Percentiles rank a stretch among this genome's conserved stretches.
phyloP scores from a whole-genome alignment of 2,113 vertebrate genomes.

The Serilophus lunatus region DNA sequence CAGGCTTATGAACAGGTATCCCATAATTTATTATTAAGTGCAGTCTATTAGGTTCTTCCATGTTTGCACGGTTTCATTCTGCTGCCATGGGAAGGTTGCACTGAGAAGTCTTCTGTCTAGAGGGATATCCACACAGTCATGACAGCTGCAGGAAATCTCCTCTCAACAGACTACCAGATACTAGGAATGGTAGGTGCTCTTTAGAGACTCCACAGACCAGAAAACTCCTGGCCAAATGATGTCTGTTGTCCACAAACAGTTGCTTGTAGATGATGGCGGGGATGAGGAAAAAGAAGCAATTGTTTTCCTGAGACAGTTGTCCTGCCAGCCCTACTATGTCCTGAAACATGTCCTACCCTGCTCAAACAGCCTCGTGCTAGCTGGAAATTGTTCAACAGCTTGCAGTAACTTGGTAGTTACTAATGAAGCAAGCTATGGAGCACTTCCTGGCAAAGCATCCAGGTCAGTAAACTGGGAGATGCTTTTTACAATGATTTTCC shows the following conservation, averaged over 20 bases:
- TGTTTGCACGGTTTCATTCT: neutral
- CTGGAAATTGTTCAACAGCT: neutral
- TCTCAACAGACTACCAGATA: neutral
- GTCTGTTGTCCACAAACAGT: neutral
- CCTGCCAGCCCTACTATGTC: neutral
- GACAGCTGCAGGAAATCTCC: neutral
- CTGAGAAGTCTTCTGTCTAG: neutral
- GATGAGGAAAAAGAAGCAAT: neutral
- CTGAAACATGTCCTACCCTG: neutral
- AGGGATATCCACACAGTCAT: neutral
- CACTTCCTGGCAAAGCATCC: neutral
- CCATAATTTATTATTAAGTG: constrained; percentile 18
- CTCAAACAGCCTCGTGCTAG: neutral
- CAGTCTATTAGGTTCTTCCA: neutral
- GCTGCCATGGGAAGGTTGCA: neutral
- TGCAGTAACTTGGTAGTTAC: neutral
- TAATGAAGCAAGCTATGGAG: neutral
- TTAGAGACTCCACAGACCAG: neutral
- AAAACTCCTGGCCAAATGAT: neutral
- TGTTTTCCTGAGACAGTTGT: neutral
- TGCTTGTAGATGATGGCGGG: neutral
- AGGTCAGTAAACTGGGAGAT: neutral
- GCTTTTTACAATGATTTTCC: neutral
- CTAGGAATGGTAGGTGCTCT: neutral
- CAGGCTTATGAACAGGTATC: neutral